phyloP scores from a whole-genome alignment of 2,888 invertebrate genomes.

The Sinotaia quadrata region DNA sequence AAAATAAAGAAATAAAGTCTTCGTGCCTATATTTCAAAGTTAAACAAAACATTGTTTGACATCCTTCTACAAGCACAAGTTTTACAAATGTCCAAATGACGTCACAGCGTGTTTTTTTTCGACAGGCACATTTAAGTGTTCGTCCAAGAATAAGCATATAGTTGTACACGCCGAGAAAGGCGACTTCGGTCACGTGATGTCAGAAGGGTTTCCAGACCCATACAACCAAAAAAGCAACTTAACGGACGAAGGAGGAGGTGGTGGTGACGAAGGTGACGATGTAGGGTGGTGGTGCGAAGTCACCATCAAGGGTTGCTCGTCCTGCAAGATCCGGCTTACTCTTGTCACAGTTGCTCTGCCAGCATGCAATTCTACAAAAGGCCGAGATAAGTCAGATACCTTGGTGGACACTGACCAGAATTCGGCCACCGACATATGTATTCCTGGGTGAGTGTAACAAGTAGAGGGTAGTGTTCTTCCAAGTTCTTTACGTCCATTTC shows the following conservation, averaged over 20 bases:
- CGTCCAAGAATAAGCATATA: conserved; percentile 34
- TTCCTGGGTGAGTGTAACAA: conserved; percentile 26
- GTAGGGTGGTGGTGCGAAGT: conserved; percentile 58
- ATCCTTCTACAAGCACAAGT: too few species aligned
- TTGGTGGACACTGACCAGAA: neutral
- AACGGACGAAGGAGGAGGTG: conserved; percentile 11
- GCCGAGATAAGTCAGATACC: neutral
- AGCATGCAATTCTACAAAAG: conserved; percentile 37
- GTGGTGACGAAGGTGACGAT: conserved; percentile 11
- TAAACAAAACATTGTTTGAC: too few species aligned
- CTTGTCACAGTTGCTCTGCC: conserved; percentile 56
- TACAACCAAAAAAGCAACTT: conserved; percentile 28
- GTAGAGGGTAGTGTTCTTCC: neutral
- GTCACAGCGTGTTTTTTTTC: conserved; percentile 1
- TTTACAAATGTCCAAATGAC: neutral
- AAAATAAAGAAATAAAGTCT: too few species aligned
- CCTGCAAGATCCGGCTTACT: conserved; percentile 57
- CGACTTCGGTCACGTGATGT: conserved; percentile 53
- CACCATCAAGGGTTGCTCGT: conserved; percentile 58
- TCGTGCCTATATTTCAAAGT: too few species aligned
- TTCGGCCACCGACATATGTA: conserved; percentile 22
- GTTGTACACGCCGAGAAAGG: conserved; percentile 55
- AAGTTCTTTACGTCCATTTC: too few species aligned
- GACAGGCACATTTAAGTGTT: conserved; percentile 48
- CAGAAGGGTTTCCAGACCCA: conserved; percentile 50